Percentiles rank a stretch among this genome's conserved stretches.
phyloP scores from a whole-genome alignment of 2,888 invertebrate species.

The Gordius sp. region DNA sequence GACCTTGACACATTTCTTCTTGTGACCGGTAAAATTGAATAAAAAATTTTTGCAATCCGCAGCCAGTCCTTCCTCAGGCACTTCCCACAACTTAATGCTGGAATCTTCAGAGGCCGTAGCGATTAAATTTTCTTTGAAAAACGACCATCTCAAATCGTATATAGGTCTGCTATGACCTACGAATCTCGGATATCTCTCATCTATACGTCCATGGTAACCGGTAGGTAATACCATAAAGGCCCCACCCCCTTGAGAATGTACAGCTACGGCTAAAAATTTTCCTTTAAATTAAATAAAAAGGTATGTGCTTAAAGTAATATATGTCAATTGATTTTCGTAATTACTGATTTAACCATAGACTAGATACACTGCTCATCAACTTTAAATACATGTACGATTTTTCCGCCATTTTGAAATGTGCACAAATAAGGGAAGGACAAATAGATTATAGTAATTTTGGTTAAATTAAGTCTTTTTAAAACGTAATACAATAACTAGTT shows the following conservation, averaged over 20 bases:
- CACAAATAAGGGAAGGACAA: too few species aligned
- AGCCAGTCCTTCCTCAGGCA: slow-evolving; percentile 19
- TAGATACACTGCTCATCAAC: too few species aligned
- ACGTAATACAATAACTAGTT: too few species aligned
- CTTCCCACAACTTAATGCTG: slow-evolving; percentile 31
- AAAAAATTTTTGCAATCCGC: not conserved
- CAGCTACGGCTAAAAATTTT: slow-evolving; percentile 2
- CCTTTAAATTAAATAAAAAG: not conserved
- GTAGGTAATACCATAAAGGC: not conserved
- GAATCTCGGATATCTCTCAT: slow-evolving; percentile 1
- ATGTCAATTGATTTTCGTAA: too few species aligned
- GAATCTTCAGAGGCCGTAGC: slow-evolving; percentile 89
- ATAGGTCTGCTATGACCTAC: slow-evolving; percentile 75
- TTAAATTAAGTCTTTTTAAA: too few species aligned
- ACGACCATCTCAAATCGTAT: slow-evolving; percentile 85
- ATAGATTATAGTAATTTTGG: too few species aligned
- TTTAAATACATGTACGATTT: too few species aligned
- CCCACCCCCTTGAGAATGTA: slow-evolving; percentile 12
- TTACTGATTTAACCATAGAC: too few species aligned
- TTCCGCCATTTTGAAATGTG: too few species aligned
- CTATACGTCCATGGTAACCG: not conserved
- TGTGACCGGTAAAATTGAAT: slow-evolving; percentile 49
- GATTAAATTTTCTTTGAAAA: slow-evolving; percentile 87
- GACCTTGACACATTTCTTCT: slow-evolving; percentile 64
- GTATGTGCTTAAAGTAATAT: too few species aligned